Conservation (phyloP, 1,140 invertebrate species). For the Nixonia krombeini region DNA sequence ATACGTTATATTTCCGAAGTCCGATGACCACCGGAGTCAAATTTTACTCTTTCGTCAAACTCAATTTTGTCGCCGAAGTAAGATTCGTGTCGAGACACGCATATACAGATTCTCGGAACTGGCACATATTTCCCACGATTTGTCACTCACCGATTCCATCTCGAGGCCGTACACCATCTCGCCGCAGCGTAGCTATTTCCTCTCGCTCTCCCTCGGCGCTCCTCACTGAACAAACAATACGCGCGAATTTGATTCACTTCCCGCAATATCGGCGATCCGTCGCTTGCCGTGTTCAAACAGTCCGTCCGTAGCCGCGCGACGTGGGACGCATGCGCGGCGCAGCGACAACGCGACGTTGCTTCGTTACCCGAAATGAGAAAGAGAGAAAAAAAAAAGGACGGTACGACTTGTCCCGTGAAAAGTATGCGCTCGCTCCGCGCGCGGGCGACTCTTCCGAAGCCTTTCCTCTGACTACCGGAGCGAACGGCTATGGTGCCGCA, state of each 20-base stretch:
- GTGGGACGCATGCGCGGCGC: not conserved
- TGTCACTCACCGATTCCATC: slow-evolving; percentile 64
- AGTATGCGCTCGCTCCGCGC: slow-evolving; percentile 3
- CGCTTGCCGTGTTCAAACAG: not conserved
- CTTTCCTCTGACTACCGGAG: slow-evolving; percentile 24
- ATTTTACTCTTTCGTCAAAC: no score
- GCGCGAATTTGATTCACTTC: no score
- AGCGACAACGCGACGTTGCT: no score
- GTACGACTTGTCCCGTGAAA: not conserved
- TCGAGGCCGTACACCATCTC: slow-evolving; percentile 65
- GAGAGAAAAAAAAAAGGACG: not conserved
- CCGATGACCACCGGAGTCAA: no score
- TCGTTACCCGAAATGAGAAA: no score
- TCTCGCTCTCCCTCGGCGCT: slow-evolving; percentile 1
- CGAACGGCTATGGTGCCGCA: slow-evolving; percentile 7
- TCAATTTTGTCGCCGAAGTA: no score
- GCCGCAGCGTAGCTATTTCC: slow-evolving; percentile 14
- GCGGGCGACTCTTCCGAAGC: slow-evolving; percentile 20
- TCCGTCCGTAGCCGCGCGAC: not conserved
- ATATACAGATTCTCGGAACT: not conserved
- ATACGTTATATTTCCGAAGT: no score
- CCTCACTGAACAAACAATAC: slow-evolving; percentile 3
- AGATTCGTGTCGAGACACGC: no score
- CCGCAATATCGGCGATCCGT: not conserved
- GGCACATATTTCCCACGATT: not conserved